phyloP scores from a whole-genome alignment of 2,797 vertebrate genomes.

The Sciaenops ocellatus region DNA sequence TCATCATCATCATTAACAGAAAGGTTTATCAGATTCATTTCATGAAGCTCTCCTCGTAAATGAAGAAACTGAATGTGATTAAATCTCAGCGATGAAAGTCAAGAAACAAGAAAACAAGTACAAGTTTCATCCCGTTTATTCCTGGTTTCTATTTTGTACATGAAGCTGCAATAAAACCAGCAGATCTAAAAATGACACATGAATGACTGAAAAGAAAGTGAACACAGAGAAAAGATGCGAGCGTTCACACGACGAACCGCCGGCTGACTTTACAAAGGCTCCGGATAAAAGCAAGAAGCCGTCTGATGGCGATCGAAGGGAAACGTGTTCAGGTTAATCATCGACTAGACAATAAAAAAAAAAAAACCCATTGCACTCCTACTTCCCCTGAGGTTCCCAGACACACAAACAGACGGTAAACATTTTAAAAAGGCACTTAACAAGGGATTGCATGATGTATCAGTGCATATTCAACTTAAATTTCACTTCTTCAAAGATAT shows the following conservation, averaged over 20 bases:
- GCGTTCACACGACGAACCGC: constrained; percentile 35
- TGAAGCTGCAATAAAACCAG: constrained; percentile 71
- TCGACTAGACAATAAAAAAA: constrained; percentile 51
- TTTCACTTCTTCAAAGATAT: constrained; percentile 54
- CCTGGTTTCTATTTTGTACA: constrained; percentile 70
- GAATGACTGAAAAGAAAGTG: constrained; percentile 29
- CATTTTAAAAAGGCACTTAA: constrained; percentile 82
- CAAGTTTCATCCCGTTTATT: constrained; percentile 75
- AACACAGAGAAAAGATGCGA: neutral
- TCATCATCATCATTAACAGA: neutral
- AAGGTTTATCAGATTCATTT: neutral
- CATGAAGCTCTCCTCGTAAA: neutral
- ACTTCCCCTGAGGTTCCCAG: constrained; percentile 75
- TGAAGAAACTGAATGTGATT: neutral
- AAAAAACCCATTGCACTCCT: constrained; percentile 64
- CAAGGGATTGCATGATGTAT: constrained; percentile 74
- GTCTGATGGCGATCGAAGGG: constrained; percentile 49
- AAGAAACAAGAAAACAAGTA: constrained; percentile 8
- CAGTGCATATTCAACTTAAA: constrained; percentile 73
- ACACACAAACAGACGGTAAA: constrained; percentile 71
- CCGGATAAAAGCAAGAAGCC: constrained; percentile 59
- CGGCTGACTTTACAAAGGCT: constrained; percentile 50
- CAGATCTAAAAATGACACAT: constrained; percentile 52
- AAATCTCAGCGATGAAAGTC: neutral
- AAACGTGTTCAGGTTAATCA: constrained; percentile 66